phyloP scores from a whole-genome alignment of 2,888 invertebrate genomes.

The Phortica magna region DNA sequence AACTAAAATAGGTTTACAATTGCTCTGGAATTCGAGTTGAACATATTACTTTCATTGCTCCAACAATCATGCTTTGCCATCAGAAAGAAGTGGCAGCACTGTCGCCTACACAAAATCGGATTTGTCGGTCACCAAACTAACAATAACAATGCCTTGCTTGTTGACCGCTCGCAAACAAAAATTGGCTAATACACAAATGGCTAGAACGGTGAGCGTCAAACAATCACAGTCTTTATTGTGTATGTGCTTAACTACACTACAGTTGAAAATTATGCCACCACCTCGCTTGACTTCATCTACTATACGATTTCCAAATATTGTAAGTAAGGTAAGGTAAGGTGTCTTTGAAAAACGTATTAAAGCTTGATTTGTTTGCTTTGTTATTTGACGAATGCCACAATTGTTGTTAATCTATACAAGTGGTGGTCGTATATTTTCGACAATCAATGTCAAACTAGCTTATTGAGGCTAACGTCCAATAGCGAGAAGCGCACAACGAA shows the following conservation, averaged over 20 bases:
- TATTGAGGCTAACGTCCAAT: background rate
- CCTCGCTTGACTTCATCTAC: too few species aligned
- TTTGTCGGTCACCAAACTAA: background rate
- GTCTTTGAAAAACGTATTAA: too few species aligned
- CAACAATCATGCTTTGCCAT: too few species aligned
- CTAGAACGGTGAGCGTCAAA: background rate
- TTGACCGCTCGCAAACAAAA: background rate
- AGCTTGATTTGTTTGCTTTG: background rate
- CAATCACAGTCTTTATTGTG: background rate
- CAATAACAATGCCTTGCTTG: background rate
- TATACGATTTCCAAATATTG: too few species aligned
- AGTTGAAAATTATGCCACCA: too few species aligned
- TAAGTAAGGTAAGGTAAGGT: too few species aligned
- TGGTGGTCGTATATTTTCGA: background rate
- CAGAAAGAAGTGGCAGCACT: background rate
- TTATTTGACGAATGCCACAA: background rate
- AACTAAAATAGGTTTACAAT: too few species aligned
- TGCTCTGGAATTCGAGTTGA: too few species aligned
- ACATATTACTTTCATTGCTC: too few species aligned
- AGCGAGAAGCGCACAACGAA: background rate
- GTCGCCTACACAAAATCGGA: background rate
- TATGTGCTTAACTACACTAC: too few species aligned
- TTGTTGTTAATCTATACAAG: background rate
- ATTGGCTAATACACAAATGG: background rate
- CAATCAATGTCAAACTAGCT: background rate